Evolutionary conservation across 2,888 invertebrate species (phyloP).

Genomic region (Agriopis marginaria): DNA sequence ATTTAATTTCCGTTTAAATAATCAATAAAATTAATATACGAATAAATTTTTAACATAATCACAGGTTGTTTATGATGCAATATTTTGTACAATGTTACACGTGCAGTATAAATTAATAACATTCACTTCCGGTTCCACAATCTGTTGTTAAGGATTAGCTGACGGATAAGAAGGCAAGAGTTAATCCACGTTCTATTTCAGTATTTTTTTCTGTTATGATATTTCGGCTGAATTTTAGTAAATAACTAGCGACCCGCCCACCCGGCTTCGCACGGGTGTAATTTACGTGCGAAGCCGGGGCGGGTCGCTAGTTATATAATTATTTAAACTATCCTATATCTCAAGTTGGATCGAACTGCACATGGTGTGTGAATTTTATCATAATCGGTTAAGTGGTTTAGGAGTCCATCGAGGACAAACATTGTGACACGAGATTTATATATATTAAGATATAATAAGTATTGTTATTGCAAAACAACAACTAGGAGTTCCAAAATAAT

Average conservation of each 20-base stretch:
- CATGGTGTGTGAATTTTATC: no score
- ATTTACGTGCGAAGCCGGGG: no score
- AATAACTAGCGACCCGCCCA: no score
- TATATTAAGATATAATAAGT: no score
- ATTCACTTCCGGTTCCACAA: conserved; percentile 25
- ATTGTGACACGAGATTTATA: no score
- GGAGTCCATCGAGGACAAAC: no score
- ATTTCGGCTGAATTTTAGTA: background rate
- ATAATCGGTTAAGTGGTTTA: no score
- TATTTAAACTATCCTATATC: no score
- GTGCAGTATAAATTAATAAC: conserved; percentile 42
- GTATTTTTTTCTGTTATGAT: background rate
- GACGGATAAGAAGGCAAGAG: background rate
- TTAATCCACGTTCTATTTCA: no score
- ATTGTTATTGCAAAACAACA: background rate
- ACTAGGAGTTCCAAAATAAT: background rate
- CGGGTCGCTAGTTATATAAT: no score
- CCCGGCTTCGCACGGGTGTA: no score
- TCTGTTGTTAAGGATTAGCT: conserved; percentile 15
- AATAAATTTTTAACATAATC: conserved; percentile 60
- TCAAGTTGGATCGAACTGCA: no score
- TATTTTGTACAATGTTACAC: conserved; percentile 55
- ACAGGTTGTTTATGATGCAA: conserved; percentile 67
- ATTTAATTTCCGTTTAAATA: conserved; percentile 37
- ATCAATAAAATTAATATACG: conserved; percentile 40